Evolutionary conservation across 2,888 invertebrate genomes (phyloP), one percentile per base, ranked within the genome.

Genomic region (Pardosa pseudoannulata): DNA sequence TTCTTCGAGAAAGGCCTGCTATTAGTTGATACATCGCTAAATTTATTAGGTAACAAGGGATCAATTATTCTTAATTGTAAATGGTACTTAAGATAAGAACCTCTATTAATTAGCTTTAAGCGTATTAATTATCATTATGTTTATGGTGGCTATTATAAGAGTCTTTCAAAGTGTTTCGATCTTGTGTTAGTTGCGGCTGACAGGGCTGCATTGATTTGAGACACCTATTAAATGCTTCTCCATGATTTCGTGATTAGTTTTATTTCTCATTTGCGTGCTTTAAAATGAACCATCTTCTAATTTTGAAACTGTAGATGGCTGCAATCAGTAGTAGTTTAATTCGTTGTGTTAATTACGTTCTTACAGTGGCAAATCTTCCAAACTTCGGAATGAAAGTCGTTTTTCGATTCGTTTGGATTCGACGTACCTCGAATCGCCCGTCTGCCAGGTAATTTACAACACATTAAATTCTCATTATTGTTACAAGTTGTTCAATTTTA

Each of bases 381-480:
- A 62, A 9, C 39, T 46, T 29, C n/a, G 27, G 29, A 5, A n/a
- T 19, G 19, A 67, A 81, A 81, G 75, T 56, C 56, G 56, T 56
- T 56, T 56, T 56, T 23, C 56, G 56, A 56, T 56, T 56, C 5
- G 23, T 6, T 75, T 81, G 23, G 70, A 73, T 70, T 62, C 68
- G 36, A 23, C n/a, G 62, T 71, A 64, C 39, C 62, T 39, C 65
- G 70, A 68, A 75, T 75, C 39, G 73, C 23, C n/a, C 27, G n/a
- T 70, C 39, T 68, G 41, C 56, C 41, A 28, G 56, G 75, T 73
- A 74, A 81, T 81, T 81, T 81, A 75, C 81, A 81, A 81, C 75
- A 56, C 81, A 81, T 81, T 81, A 81, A 81, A 75, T 74, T 81
- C 81, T 81, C 81, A 81, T 81, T 75, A 81, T 81, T 75, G 75